These are phyloP conservation scores for Haliclystus octoradiatus DNA, from an alignment of 30 jellyfish, hydroid and myxozoan genomes.

Conservation along the genomic window DNA sequence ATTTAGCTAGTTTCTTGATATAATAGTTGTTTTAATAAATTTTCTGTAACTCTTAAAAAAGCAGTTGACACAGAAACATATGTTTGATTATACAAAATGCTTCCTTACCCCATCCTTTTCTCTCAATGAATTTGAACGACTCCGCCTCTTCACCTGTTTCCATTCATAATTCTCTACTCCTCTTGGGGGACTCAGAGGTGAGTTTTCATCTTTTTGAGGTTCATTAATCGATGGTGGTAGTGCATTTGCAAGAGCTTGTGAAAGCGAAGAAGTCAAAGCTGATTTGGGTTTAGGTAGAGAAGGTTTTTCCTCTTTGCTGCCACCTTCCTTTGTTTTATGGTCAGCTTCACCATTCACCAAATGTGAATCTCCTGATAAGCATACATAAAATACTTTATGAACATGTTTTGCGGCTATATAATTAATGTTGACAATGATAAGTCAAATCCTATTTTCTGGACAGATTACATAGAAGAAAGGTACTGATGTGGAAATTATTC, in stretches of 20 bases:
- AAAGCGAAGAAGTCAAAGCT: neutral
- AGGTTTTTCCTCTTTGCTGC: too few relatives aligned
- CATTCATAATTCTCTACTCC: conserved; percentile 41
- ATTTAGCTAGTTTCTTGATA: neutral
- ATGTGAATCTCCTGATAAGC: too few relatives aligned
- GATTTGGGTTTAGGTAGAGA: neutral
- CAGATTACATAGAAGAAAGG: too few relatives aligned
- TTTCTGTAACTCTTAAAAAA: neutral
- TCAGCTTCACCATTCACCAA: too few relatives aligned
- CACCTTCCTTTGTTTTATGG: too few relatives aligned
- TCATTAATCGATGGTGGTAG: neutral
- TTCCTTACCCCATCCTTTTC: conserved; percentile 45
- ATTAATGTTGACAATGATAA: too few relatives aligned
- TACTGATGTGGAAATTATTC: too few relatives aligned
- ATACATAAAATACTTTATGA: too few relatives aligned
- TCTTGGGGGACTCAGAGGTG: neutral
- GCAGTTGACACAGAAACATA: neutral
- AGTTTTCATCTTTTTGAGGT: neutral
- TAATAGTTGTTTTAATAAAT: neutral
- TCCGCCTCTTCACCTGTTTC: conserved; percentile 72
- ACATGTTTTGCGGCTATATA: too few relatives aligned
- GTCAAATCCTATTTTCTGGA: too few relatives aligned
- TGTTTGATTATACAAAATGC: neutral
- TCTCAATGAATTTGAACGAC: conserved; percentile 60
- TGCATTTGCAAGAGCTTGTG: neutral